These are phyloP conservation scores for Nomada ruficornis DNA, from an alignment of 2,888 invertebrate genomes.

Conservation along the genomic window DNA sequence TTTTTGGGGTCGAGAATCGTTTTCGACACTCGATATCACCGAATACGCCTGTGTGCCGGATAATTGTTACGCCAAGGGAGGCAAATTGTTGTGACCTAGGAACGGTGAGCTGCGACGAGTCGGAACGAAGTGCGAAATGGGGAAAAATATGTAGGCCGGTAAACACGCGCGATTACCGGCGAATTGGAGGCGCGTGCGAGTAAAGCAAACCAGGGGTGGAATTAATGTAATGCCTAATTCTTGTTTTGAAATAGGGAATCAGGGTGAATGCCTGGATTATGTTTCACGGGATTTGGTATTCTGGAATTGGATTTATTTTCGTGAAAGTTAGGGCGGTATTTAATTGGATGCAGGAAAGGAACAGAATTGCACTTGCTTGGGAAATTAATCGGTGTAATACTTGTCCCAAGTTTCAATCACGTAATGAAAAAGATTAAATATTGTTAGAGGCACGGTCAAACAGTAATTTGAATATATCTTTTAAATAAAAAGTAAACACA, in stretches of 20 bases:
- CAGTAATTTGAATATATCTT: no score
- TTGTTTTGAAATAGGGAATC: slow-evolving; percentile 1
- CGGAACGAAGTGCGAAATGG: neutral
- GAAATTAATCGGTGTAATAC: no score
- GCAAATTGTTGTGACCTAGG: neutral
- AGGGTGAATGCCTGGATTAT: neutral
- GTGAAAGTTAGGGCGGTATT: no score
- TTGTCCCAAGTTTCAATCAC: no score
- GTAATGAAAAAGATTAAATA: no score
- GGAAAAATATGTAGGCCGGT: neutral
- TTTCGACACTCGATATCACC: neutral
- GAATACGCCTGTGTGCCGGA: neutral
- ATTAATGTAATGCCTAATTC: neutral
- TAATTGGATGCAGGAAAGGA: no score
- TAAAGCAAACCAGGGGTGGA: neutral
- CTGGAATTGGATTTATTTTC: neutral
- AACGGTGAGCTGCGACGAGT: slow-evolving; percentile 6
- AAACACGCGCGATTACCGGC: neutral
- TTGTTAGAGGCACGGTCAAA: no score
- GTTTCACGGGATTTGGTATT: neutral
- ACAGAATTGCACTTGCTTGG: no score
- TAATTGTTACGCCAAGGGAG: slow-evolving; percentile 25
- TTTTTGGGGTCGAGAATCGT: neutral
- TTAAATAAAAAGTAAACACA: no score
- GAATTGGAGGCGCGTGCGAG: neutral